Evolutionary conservation across 2,797 vertebrate genomes (phyloP).

Genomic region (Cuniculus paca): DNA sequence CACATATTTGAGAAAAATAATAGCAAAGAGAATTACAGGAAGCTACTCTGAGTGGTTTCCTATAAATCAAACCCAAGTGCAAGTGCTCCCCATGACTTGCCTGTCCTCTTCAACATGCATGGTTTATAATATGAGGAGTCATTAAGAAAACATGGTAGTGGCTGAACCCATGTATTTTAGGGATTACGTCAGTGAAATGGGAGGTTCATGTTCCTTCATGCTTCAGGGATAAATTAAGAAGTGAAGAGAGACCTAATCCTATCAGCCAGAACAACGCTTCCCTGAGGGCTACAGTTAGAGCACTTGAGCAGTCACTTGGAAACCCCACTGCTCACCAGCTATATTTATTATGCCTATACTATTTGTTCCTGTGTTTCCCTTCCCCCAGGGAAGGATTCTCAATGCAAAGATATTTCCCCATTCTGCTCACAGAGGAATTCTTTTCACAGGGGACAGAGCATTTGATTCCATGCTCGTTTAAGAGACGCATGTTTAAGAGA

Average conservation of each 20-base stretch:
- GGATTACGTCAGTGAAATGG: neutral
- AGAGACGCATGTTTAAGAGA: neutral
- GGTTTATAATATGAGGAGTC: neutral
- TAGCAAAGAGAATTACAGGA: neutral
- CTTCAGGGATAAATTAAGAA: neutral
- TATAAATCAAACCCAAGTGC: constrained; percentile 21
- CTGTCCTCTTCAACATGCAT: neutral
- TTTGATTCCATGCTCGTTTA: neutral
- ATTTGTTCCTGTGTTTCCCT: neutral
- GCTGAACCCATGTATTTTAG: neutral
- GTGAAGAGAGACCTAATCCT: constrained; percentile 24
- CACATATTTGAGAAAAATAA: constrained; percentile 38
- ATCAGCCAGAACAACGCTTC: constrained; percentile 29
- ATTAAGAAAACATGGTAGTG: neutral
- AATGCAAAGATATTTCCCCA: neutral
- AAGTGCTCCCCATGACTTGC: neutral
- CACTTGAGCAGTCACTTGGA: constrained; percentile 3
- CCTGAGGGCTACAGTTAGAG: neutral
- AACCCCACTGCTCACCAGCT: neutral
- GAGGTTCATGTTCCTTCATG: neutral
- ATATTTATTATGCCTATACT: constrained; percentile 22
- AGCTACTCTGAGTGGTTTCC: neutral
- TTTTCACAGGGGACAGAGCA: neutral
- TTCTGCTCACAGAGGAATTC: neutral
- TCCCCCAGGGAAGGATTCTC: neutral